Percentiles rank a stretch among this genome's conserved stretches.
Evolutionary conservation across 53 echinoderm and acorn worm genomes (phyloP).

Genomic region (Patiria pectinifera): DNA sequence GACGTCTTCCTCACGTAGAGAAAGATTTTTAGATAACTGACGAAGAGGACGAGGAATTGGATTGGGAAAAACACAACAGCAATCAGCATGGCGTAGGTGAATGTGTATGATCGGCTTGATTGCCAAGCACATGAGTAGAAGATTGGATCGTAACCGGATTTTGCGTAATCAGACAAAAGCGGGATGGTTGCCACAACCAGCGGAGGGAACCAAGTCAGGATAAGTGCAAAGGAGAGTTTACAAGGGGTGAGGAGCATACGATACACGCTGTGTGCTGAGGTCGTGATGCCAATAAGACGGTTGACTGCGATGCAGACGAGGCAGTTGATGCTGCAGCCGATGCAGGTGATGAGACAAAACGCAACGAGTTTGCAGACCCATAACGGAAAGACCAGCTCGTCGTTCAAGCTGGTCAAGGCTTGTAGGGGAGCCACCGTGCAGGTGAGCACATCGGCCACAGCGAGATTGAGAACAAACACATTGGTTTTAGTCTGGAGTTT

Average conservation of each 20-base stretch:
- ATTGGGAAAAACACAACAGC: conserved; percentile 30
- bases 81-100: not conserved
- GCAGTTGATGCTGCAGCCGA: conserved; percentile 39
- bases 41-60: conserved; percentile 14
- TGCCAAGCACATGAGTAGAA: conserved; percentile 36
- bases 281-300: conserved; percentile 35
- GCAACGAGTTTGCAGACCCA: conserved; percentile 24
- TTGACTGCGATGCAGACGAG: conserved; percentile 47
- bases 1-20: conserved; percentile 33
- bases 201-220: conserved; percentile 74
- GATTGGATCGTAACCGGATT: conserved; percentile 59
- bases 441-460: conserved; percentile 16
- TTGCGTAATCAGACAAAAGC: conserved; percentile 66
- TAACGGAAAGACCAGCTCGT: not conserved
- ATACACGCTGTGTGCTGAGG: not conserved
- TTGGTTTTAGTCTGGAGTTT: conserved; percentile 33
- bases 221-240: conserved; percentile 59
- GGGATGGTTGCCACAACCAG: conserved; percentile 62
- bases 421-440: not conserved
- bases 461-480: conserved; percentile 15
- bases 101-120: not conserved
- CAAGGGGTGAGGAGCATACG: conserved; percentile 59
- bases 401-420: conserved; percentile 13
- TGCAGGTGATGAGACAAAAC: not conserved
- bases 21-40: conserved; percentile 20